Evolutionary conservation across 2,888 invertebrate genomes (phyloP).

Genomic region (Apeira syringaria): DNA sequence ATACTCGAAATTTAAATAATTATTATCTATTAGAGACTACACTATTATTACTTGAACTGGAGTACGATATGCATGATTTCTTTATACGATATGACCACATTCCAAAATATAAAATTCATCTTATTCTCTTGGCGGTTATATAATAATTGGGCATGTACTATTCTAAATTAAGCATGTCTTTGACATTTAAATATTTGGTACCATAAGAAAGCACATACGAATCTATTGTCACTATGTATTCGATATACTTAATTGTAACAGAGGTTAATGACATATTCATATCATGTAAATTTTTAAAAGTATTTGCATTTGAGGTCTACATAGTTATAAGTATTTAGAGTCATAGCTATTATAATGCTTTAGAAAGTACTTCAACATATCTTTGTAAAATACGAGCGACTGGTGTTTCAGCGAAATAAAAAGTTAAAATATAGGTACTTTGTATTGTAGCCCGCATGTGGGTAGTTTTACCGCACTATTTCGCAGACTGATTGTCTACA

Average conservation of each 20-base stretch:
- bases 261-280: constrained; percentile 82
- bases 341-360: constrained; percentile 81
- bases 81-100: constrained; percentile 64
- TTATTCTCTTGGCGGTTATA: constrained; percentile 17
- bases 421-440: constrained; percentile 42
- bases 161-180: constrained; percentile 20
- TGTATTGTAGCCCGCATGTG: constrained; percentile 37
- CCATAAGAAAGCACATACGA: constrained; percentile 26
- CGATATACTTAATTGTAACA: constrained; percentile 71
- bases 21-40: constrained; percentile 35
- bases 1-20: constrained; percentile 59
- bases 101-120: constrained; percentile 60
- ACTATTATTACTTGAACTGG: constrained; percentile 51
- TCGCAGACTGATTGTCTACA: constrained; percentile 66
- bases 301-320: constrained; percentile 84
- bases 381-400: constrained; percentile 74
- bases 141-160: constrained; percentile 13
- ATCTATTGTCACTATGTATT: constrained; percentile 64
- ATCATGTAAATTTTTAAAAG: constrained; percentile 81
- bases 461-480: constrained; percentile 51
- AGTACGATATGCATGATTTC: constrained; percentile 80
- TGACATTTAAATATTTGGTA: constrained; percentile 29
- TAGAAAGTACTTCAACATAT: constrained; percentile 81
- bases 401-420: constrained; percentile 52
- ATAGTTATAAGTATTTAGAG: constrained; percentile 80